Evolutionary conservation across 2,888 invertebrate species (phyloP), one percentile per base, ranked within the genome.

Genomic region (Spodoptera littoralis): DNA sequence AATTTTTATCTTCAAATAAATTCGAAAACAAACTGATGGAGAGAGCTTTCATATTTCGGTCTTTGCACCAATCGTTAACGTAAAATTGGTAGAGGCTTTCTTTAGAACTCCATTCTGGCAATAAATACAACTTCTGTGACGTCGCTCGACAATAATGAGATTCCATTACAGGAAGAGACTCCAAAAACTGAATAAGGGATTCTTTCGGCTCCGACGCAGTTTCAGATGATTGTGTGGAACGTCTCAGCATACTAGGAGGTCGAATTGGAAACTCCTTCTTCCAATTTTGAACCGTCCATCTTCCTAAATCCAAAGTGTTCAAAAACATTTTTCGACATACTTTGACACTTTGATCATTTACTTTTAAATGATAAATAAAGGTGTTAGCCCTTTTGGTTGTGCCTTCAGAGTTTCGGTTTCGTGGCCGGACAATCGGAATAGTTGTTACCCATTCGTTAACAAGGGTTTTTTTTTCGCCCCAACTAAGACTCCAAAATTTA

Each of bases 301-400:
- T 50, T 55, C 61, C 55, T 49, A 61, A 24, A 41, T 50, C 55
- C 36, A 61, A 50, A 50, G 61, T 61, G 42, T 61, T 61, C 50
- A 55, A 55, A 50, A 61, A 55, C 50, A 55, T 61, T 22, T 30
- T 55, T 45, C 54, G 45, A 36, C 54, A 60, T 30, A 60, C 51
- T 44, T 58, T 58, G 6, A 51, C 11, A 11, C 43, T 53, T 44
- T 54, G 44, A 30, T 54, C 30, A 45, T 46, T 18, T 4, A 27
- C 27, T 27, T 27, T 27, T 27, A 27, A 27, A 27, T 27, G 27
- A 27, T 27, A 27, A 27, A 27, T 5, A 27, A 27, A 27, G 3
- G 27, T 27, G 5, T 27, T 27, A 27, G 27, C 27, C 5, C 27
- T 27, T 5, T 27, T 27, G 3, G 27, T 27, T 27, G 5, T 27